phyloP scores from a whole-genome alignment of 2,888 invertebrate genomes.

The Cryptus viduatorius region DNA sequence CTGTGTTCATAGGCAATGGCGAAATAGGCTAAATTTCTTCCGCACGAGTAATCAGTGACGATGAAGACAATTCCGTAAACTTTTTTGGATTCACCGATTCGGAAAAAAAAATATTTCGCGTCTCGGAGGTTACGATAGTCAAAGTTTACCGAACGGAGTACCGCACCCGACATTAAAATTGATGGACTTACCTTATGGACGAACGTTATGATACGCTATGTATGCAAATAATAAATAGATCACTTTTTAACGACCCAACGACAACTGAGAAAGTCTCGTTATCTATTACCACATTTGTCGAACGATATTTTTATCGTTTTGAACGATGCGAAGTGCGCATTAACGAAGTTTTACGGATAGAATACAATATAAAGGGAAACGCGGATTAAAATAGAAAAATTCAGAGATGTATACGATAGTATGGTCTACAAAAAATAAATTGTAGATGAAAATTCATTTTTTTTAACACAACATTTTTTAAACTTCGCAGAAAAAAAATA shows the following conservation, averaged over 20 bases:
- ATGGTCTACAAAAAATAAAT: too few species aligned
- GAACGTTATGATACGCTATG: conserved; percentile 1
- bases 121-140: neutral
- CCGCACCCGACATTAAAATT: neutral
- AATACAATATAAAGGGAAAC: neutral
- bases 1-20: neutral
- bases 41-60: neutral
- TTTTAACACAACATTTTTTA: too few species aligned
- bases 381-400: neutral
- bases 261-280: neutral
- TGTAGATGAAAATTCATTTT: too few species aligned
- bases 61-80: neutral
- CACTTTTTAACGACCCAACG: neutral
- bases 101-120: neutral
- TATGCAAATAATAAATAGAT: neutral
- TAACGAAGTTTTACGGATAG: neutral
- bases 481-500: too few species aligned
- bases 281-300: neutral
- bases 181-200: neutral
- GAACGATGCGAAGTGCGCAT: neutral
- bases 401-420: neutral
- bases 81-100: neutral
- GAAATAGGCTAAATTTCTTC: neutral
- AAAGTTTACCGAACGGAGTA: neutral
- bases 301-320: neutral